Evolutionary conservation across 2,113 vertebrate genomes (phyloP).

Genomic region (Steatornis caripensis): DNA sequence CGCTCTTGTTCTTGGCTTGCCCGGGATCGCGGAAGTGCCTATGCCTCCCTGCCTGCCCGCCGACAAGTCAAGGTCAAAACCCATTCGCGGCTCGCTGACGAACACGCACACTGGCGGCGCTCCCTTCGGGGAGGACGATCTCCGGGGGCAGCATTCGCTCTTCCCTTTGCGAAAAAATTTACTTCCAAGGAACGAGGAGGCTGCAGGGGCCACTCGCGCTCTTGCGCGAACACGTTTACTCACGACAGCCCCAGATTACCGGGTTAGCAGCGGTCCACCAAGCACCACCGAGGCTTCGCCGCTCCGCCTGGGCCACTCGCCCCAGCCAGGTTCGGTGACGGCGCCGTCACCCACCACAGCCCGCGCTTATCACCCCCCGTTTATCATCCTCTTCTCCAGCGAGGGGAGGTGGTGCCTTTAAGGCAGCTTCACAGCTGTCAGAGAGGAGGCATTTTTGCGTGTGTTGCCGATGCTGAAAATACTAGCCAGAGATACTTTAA

Average conservation of each 20-base stretch:
- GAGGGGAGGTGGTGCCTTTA: conserved; percentile 40
- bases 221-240: background rate
- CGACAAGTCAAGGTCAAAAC: conserved; percentile 31
- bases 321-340: background rate
- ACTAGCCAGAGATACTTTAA: conserved; percentile 59
- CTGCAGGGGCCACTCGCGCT: background rate
- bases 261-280: background rate
- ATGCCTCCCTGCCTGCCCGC: background rate
- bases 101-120: background rate
- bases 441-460: conserved; percentile 54
- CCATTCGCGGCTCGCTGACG: background rate
- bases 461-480: conserved; percentile 62
- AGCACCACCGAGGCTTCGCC: background rate
- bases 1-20: background rate
- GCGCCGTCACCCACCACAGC: background rate
- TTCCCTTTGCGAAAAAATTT: background rate
- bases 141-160: accelerated
- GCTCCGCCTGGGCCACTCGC: accelerated
- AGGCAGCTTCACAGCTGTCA: conserved; percentile 46
- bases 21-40: accelerated
- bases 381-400: background rate
- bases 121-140: background rate
- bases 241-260: background rate
- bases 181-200: background rate
- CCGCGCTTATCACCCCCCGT: background rate